These are phyloP conservation scores for Galeruca laticollis DNA, from an alignment of 2,888 invertebrate species.

Conservation along the genomic window DNA sequence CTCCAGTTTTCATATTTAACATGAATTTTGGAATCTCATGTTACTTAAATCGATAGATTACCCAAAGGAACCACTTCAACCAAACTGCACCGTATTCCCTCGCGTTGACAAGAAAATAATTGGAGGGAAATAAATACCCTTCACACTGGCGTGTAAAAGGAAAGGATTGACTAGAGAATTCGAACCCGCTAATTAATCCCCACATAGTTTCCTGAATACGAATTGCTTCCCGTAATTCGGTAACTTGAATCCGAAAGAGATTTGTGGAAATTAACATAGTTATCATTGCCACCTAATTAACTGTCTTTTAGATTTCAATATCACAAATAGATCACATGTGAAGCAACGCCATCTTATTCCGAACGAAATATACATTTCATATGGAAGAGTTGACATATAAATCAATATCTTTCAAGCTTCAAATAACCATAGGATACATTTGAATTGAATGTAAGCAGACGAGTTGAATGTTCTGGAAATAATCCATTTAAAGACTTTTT, in stretches of 20 bases:
- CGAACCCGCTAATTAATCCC: slow-evolving; percentile 21
- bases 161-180: slow-evolving; percentile 15
- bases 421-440: too few species aligned
- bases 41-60: background rate
- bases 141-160: slow-evolving; percentile 9
- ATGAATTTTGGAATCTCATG: background rate
- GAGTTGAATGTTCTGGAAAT: too few species aligned
- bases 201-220: slow-evolving; percentile 15
- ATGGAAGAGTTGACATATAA: too few species aligned
- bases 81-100: background rate
- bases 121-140: slow-evolving; percentile 25
- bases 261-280: background rate
- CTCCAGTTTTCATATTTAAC: background rate
- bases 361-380: too few species aligned
- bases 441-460: too few species aligned
- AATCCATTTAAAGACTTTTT: too few species aligned
- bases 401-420: too few species aligned
- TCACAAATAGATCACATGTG: too few species aligned
- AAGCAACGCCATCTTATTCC: too few species aligned
- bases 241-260: slow-evolving; percentile 8
- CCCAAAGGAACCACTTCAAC: background rate
- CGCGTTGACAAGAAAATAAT: slow-evolving; percentile 12
- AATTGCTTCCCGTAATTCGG: slow-evolving; percentile 14
- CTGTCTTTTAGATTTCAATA: background rate
- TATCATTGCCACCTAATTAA: slow-evolving; percentile 17